A percentile compares a stretch with the other conserved stretches of the same genome.
Conservation (phyloP, 2,888 invertebrate species). For the Caenorhabditis sp. region DNA sequence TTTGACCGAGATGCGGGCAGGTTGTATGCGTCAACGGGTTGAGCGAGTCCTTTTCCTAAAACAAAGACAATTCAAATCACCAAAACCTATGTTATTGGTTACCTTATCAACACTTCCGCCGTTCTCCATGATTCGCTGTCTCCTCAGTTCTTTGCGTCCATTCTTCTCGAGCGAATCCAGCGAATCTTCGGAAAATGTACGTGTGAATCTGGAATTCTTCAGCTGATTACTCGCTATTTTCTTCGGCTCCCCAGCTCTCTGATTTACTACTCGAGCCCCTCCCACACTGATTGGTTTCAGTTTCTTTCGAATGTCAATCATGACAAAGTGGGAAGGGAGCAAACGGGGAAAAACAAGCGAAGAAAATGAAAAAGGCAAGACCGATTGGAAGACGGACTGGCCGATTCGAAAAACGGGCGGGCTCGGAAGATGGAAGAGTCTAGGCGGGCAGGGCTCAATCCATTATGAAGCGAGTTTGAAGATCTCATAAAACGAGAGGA, state of each 20-base stretch:
- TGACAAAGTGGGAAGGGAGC: slow-evolving; percentile 30
- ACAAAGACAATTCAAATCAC: background rate
- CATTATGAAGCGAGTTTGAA: slow-evolving; percentile 53
- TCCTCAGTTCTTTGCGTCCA: slow-evolving; percentile 70
- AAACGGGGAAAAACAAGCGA: slow-evolving; percentile 6
- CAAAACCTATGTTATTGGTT: background rate
- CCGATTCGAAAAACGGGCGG: slow-evolving; percentile 13
- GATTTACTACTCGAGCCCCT: slow-evolving; percentile 51
- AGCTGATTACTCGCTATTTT: slow-evolving; percentile 2
- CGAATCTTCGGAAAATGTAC: slow-evolving; percentile 74
- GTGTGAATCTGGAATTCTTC: slow-evolving; percentile 70
- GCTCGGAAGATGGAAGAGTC: slow-evolving; percentile 30
- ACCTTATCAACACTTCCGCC: slow-evolving; percentile 49
- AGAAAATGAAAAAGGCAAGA: slow-evolving; percentile 21
- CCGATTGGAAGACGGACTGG: too few species aligned
- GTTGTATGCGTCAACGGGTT: slow-evolving; percentile 49
- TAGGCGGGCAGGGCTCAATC: background rate
- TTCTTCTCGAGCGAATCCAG: slow-evolving; percentile 72
- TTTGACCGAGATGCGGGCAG: slow-evolving; percentile 69
- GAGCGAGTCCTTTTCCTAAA: slow-evolving; percentile 54
- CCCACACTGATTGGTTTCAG: slow-evolving; percentile 55
- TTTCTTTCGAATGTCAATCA: slow-evolving; percentile 30
- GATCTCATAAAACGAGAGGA: slow-evolving; percentile 21
- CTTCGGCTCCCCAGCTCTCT: slow-evolving; percentile 16
- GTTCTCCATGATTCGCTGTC: slow-evolving; percentile 66